Percentiles rank a stretch among this genome's conserved stretches.
Conservation (phyloP, 2,888 invertebrate species). For the Adineta ricciae region DNA sequence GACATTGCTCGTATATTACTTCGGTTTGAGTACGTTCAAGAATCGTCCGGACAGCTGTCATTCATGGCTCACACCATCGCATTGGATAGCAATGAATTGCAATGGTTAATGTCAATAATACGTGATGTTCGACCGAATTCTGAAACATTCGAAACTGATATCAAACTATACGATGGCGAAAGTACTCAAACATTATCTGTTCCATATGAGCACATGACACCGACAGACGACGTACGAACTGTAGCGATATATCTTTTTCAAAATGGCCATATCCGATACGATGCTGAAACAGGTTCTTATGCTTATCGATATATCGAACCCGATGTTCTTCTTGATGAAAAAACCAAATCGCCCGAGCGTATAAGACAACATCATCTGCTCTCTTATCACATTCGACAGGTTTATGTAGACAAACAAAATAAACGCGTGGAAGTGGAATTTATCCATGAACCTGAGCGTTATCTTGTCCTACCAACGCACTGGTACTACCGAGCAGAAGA, state of each 20-base stretch:
- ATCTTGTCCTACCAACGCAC: neutral
- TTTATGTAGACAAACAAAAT: neutral
- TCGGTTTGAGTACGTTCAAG: neutral
- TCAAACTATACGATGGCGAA: neutral
- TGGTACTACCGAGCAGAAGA: neutral
- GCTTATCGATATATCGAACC: neutral
- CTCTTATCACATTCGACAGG: neutral
- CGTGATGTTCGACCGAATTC: neutral
- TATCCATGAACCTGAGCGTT: neutral
- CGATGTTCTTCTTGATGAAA: neutral
- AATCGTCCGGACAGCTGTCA: neutral
- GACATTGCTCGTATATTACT: neutral
- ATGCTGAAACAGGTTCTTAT: neutral
- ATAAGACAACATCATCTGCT: neutral
- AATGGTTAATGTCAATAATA: neutral
- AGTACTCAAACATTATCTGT: neutral
- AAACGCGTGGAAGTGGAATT: neutral
- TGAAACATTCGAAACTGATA: neutral
- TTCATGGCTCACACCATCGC: neutral
- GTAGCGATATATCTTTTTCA: neutral
- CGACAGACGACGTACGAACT: neutral
- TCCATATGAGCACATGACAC: neutral
- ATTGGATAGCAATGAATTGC: neutral
- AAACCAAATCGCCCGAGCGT: neutral
- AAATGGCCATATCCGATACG: constrained; percentile 8